These are phyloP conservation scores for Drosophila meridiana DNA, from an alignment of 2,888 invertebrate species.

Conservation along the genomic window DNA sequence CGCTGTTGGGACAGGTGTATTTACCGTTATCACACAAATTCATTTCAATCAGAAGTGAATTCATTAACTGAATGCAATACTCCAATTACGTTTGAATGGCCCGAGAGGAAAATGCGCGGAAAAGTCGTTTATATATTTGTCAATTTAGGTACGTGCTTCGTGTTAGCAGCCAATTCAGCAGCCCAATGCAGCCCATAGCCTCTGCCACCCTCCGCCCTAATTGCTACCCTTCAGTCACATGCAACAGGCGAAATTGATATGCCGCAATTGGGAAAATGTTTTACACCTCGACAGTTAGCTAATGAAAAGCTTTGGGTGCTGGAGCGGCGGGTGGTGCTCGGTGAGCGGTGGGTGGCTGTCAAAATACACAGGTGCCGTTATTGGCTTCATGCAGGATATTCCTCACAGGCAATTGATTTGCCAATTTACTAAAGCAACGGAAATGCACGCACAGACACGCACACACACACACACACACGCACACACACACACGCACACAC, in stretches of 20 bases:
- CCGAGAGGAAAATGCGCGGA: constrained; percentile 1
- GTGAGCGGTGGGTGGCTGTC: background rate
- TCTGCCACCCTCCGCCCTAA: background rate
- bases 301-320: constrained; percentile 6
- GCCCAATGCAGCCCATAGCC: background rate
- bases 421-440: constrained; percentile 68
- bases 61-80: constrained; percentile 59
- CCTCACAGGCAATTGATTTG: constrained; percentile 70
- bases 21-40: constrained; percentile 55
- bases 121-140: constrained; percentile 42
- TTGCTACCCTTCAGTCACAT: background rate
- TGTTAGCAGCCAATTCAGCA: background rate
- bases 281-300: constrained; percentile 9
- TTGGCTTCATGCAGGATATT: constrained; percentile 30
- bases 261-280: constrained; percentile 24
- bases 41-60: constrained; percentile 51
- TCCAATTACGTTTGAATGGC: constrained; percentile 56
- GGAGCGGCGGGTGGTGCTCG: background rate
- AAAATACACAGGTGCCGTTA: constrained; percentile 30
- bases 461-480: background rate
- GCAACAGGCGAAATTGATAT: constrained; percentile 57
- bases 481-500: background rate
- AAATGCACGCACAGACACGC: constrained; percentile 18
- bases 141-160: constrained; percentile 22
- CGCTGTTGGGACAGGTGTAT: constrained; percentile 44